Conservation (phyloP, 2,888 invertebrate genomes). For the Mylabris sibirica region DNA sequence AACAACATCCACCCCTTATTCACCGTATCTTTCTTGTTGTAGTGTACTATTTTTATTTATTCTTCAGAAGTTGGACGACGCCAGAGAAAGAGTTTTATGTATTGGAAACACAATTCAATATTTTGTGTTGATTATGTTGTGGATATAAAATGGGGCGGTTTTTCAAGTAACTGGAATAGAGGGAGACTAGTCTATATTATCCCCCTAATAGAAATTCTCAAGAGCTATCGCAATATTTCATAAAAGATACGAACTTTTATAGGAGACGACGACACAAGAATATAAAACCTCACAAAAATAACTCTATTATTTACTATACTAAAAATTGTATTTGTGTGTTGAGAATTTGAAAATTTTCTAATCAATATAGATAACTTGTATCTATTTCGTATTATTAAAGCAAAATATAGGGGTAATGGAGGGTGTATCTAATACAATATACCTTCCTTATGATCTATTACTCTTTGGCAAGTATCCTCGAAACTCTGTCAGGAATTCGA, state of each 20-base stretch:
- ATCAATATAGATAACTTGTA: neutral
- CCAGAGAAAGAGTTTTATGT: conserved; percentile 59
- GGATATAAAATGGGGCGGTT: conserved; percentile 8
- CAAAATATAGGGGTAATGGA: neutral
- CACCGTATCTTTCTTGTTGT: neutral
- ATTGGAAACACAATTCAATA: conserved; percentile 58
- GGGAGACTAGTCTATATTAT: neutral
- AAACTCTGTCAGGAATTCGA: conserved; percentile 45
- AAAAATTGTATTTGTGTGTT: neutral
- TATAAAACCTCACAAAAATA: neutral
- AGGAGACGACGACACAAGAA: neutral
- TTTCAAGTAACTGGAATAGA: neutral
- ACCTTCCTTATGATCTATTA: conserved; percentile 3
- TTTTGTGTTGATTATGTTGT: conserved; percentile 21
- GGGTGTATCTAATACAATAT: neutral
- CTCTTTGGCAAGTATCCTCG: conserved; percentile 37
- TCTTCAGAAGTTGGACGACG: conserved; percentile 23
- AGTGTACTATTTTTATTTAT: neutral
- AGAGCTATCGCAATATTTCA: neutral
- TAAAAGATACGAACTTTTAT: neutral
- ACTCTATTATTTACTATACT: neutral
- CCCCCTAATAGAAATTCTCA: neutral
- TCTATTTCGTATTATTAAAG: neutral
- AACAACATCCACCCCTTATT: neutral
- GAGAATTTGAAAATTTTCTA: neutral